phyloP scores from a whole-genome alignment of 2,797 vertebrate species.

The Hirundo rustica region DNA sequence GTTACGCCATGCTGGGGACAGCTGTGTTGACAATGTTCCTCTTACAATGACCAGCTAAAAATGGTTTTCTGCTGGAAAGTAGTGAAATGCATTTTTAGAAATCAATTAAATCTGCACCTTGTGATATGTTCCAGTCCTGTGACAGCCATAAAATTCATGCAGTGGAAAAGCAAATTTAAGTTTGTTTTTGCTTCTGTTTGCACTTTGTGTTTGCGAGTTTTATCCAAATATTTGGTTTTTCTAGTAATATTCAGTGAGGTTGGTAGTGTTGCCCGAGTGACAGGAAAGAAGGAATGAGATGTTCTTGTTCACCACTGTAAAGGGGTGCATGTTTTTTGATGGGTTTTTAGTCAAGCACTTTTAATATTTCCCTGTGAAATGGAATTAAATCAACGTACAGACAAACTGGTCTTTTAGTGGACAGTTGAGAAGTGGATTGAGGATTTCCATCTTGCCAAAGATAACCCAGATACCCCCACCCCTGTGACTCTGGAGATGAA shows the following conservation, averaged over 20 bases:
- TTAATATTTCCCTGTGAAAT: background rate
- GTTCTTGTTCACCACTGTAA: background rate
- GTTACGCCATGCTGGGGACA: background rate
- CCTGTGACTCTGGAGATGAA: background rate
- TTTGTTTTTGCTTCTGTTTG: background rate
- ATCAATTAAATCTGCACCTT: background rate
- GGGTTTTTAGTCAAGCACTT: background rate
- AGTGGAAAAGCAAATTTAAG: background rate
- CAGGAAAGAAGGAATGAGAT: background rate
- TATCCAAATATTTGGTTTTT: background rate
- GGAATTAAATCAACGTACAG: background rate
- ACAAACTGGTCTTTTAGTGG: background rate
- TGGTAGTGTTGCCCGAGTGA: background rate
- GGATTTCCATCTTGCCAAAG: background rate
- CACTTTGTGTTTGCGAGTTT: background rate
- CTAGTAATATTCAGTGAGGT: background rate
- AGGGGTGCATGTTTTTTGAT: background rate
- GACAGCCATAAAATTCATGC: background rate
- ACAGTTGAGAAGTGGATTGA: background rate
- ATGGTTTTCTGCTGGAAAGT: background rate
- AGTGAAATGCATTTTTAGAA: background rate
- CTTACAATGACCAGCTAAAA: background rate
- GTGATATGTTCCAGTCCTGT: background rate
- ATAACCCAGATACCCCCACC: background rate
- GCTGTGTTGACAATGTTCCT: background rate